Base-by-base conservation (phyloP, 1,140 invertebrate species). In the Uloborus diversus region DNA sequence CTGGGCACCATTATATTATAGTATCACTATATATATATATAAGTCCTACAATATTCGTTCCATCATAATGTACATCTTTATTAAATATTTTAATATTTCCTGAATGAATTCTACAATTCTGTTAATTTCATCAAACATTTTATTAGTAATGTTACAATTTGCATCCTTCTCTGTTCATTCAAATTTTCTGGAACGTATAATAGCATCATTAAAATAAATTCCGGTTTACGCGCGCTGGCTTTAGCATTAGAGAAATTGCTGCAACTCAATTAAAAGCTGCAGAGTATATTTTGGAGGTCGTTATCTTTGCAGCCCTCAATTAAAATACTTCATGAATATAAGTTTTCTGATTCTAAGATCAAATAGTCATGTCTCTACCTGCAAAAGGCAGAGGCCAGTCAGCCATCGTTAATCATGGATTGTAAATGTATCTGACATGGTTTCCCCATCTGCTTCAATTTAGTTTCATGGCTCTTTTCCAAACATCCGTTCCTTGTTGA, bases 271-370 rank as follows among this genome's bases (percentile, higher is more conserved):
- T 64, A 64, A 64, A 75, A n/a, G 4, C 71, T 32, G 25, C 49
- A 25, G 56, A 56, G 69, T 71, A 33, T 61, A 51, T 28, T 75
- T 75, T 49, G 59, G 28, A 75, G 71, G 71, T 75, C 59, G 28
- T 75, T 75, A 75, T 75, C 71, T 28, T 25, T 33, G 35, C 23
- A 42, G 71, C 53, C 57, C 51, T 64, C 71, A 75, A 75, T 75
- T 75, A 75, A 75, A 75, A 75, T 64, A 51, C 35, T 64, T 75
- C 71, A 75, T 75, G 71, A 75, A 75, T 75, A 75, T 51, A 53
- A 75, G 71, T 64, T 51, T 71, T 71, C 69, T 59, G 69, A 71
- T 71, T 71, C 53, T 11, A 17, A 64, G 57, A 51, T 62, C 27
- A 75, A 75, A 75, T 53, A 62, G 62, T 59, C 71, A 42, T 75